These are phyloP conservation scores for Noturus placidus DNA, from an alignment of 2,113 vertebrate genomes.

Conservation along the genomic window DNA sequence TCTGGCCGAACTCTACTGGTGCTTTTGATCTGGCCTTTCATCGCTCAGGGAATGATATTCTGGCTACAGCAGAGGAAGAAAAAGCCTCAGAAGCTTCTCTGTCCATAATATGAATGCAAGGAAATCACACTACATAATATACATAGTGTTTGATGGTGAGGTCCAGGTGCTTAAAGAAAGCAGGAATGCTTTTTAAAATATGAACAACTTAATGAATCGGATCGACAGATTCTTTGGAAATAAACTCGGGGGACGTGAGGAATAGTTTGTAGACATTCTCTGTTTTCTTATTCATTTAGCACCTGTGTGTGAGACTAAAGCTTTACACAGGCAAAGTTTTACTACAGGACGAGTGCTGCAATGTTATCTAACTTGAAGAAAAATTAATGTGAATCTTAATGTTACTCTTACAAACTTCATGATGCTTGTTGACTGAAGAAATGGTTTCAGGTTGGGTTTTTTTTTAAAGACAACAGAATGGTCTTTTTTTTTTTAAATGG, in stretches of 20 bases:
- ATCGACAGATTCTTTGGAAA: not conserved
- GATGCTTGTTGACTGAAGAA: not conserved
- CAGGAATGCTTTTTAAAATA: not conserved
- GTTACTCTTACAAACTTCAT: not conserved
- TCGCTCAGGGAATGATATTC: conserved; percentile 81
- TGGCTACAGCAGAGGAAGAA: conserved; percentile 75
- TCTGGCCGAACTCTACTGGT: conserved; percentile 76
- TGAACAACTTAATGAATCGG: not conserved
- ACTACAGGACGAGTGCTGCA: not conserved
- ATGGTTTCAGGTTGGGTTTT: not conserved
- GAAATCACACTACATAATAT: conserved; percentile 15
- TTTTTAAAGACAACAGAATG: not conserved
- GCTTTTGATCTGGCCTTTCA: conserved; percentile 89
- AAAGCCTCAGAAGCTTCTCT: conserved; percentile 50
- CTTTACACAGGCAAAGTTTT: not conserved
- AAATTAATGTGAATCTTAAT: conserved; percentile 4
- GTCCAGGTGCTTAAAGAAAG: not conserved
- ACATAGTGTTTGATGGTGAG: not conserved
- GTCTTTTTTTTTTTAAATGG: not conserved
- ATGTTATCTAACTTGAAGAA: not conserved
- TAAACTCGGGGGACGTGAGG: not conserved
- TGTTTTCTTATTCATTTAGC: not conserved
- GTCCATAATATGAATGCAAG: conserved; percentile 53
- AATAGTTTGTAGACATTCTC: not conserved
- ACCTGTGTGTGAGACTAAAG: not conserved